Evolutionary conservation across 2,797 vertebrate species (phyloP).

Genomic region (Thaleichthys pacificus): DNA sequence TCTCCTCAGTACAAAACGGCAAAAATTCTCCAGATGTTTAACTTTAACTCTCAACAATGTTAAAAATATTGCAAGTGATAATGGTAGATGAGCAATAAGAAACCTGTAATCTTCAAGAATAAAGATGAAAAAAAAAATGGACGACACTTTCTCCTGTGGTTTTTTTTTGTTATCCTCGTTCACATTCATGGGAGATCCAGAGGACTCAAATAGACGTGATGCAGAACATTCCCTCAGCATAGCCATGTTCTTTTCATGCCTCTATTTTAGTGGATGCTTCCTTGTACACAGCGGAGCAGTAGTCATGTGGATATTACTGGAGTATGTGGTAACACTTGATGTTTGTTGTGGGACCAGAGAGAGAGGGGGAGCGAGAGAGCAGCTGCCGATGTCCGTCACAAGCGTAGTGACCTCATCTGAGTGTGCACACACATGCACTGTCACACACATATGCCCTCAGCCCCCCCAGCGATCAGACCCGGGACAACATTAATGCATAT

Average conservation of each 20-base stretch:
- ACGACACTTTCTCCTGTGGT: conserved; percentile 28
- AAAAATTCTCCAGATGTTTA: conserved; percentile 66
- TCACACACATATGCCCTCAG: background rate
- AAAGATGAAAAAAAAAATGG: conserved; percentile 70
- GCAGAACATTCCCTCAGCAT: background rate
- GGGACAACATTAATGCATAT: background rate
- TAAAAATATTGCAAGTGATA: conserved; percentile 93
- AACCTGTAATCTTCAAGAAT: conserved; percentile 92
- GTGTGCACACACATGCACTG: background rate
- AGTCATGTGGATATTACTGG: background rate
- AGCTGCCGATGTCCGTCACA: conserved; percentile 40
- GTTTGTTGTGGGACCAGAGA: background rate
- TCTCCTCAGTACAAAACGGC: conserved; percentile 71
- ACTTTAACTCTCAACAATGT: conserved; percentile 81
- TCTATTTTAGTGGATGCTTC: background rate
- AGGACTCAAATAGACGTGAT: background rate
- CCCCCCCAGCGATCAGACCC: background rate
- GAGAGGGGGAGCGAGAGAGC: conserved; percentile 6
- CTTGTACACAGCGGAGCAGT: too few relatives aligned
- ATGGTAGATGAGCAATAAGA: conserved; percentile 98
- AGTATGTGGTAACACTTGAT: background rate
- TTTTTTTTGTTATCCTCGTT: conserved; percentile 15
- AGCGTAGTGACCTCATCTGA: conserved; percentile 18
- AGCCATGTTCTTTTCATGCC: background rate
- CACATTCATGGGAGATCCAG: background rate